A percentile compares a stretch with the other conserved stretches of the same genome.
These are phyloP conservation scores for Ciona savignyi DNA, from an alignment of 23 tunicate genomes.

Conservation along the genomic window DNA sequence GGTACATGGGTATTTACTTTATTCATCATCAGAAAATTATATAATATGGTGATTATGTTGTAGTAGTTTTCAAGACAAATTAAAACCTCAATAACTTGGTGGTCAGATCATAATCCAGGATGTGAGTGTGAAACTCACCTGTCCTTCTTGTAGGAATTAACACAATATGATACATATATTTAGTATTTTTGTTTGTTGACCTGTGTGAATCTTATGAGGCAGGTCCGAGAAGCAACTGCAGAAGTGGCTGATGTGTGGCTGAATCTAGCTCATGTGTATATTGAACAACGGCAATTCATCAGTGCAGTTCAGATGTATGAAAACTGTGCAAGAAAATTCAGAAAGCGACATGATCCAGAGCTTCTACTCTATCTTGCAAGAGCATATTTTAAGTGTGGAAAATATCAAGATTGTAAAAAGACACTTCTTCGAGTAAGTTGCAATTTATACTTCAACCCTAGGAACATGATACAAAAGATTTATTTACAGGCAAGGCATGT, in stretches of 20 bases:
- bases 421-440: conserved; percentile 54
- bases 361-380: conserved; percentile 83
- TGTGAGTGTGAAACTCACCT: not conserved
- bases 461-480: not conserved
- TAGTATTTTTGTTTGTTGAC: not conserved
- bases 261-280: conserved; percentile 92
- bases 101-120: too few species aligned
- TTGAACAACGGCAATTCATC: conserved; percentile 93
- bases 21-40: too few species aligned
- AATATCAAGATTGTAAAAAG: conserved; percentile 82
- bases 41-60: too few species aligned
- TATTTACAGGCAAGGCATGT: conserved; percentile 81
- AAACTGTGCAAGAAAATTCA: conserved; percentile 88
- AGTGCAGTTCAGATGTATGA: conserved; percentile 99
- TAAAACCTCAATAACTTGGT: too few species aligned
- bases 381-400: conserved; percentile 94
- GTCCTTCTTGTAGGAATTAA: too few species aligned
- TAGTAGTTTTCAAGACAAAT: too few species aligned
- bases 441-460: not conserved
- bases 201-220: not conserved
- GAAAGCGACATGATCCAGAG: conserved; percentile 73
- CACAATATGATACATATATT: too few species aligned
- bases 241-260: conserved; percentile 98
- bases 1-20: too few species aligned
- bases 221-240: conserved; percentile 99